phyloP scores from a whole-genome alignment of 2,797 vertebrate species.

The Phylloscopus collybita region DNA sequence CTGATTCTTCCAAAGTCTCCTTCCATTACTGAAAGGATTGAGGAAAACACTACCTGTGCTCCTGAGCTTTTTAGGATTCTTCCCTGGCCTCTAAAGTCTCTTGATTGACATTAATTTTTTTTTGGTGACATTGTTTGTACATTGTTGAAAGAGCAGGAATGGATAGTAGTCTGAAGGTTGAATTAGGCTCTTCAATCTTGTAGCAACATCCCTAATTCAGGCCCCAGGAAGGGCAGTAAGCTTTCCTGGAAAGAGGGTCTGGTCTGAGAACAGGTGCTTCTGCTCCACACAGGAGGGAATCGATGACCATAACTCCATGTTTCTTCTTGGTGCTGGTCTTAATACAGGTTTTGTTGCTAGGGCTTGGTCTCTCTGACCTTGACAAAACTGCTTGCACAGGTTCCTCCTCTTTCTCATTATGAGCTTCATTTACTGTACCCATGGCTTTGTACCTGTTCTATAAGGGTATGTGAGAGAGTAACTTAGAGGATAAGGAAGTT shows the following conservation, averaged over 20 bases:
- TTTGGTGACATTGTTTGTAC: too few relatives aligned
- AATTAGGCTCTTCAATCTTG: too few relatives aligned
- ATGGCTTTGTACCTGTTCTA: not conserved
- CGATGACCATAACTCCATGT: not conserved
- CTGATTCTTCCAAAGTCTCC: not conserved
- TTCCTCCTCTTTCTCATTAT: not conserved
- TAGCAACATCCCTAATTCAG: not conserved
- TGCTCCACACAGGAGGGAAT: not conserved
- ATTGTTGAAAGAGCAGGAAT: too few relatives aligned
- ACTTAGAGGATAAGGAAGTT: not conserved
- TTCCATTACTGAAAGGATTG: not conserved
- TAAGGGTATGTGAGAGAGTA: not conserved
- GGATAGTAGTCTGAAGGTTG: too few relatives aligned
- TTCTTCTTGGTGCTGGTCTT: not conserved
- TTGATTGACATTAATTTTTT: not conserved
- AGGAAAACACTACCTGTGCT: not conserved
- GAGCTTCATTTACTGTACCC: not conserved
- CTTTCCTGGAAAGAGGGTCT: not conserved
- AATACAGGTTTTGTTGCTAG: not conserved
- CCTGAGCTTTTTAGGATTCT: not conserved
- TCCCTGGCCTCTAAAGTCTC: not conserved
- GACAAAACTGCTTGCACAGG: not conserved
- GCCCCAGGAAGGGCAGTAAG: not conserved
- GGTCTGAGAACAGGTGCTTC: not conserved
- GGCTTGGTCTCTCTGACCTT: not conserved